Evolutionary conservation across 2,797 vertebrate genomes (phyloP), one percentile per base, ranked within the genome.

Genomic region (Eidolon dupreanum): DNA sequence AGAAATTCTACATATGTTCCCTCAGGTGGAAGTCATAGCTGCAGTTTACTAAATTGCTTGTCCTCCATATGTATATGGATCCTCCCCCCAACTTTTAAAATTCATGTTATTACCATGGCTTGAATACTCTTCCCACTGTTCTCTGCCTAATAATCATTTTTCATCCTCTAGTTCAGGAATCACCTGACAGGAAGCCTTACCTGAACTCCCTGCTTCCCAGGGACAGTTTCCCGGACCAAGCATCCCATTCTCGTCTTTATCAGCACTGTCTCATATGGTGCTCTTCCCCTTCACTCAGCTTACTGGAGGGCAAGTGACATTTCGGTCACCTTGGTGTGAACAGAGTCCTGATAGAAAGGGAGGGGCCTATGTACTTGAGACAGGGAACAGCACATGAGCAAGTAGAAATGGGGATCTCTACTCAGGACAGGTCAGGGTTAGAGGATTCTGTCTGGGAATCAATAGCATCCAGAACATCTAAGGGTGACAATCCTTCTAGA

Each of bases 301-400:
- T 88, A 91, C 17, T 88, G 53, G 59, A 93, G 31, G 15, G 19
- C 24, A 93, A 95, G 59, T 84, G 43, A 36, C 53, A 84, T 68
- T 96, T 84, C 38, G 83, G 63, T 83, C 79, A 95, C 83, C 43
- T 86, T 88, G 31, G 59, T 20, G 13, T 89, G 74, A 96, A 81
- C 5, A 55, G 78, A 33, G 53, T 90, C 65, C 73, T 91, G 33
- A 65, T 68, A 55, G 38, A 88, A 75, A 70, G 33, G 19, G 36
- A 94, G 57, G 31, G 33, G 26, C 8, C 66, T 70, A 11, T 75
- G 65, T 90, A 90, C 33, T 55, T 82, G 61, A 93, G 59, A 33
- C 66, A 86, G 53, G 22, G 8, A 61, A 88, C 2, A 83, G 24
- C 75, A 74, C 17, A 63, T 19, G 16, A 85, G 43, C 63, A 88